Base-by-base conservation (phyloP, 2,113 vertebrate species). In the Sclerurus mexicanus region DNA sequence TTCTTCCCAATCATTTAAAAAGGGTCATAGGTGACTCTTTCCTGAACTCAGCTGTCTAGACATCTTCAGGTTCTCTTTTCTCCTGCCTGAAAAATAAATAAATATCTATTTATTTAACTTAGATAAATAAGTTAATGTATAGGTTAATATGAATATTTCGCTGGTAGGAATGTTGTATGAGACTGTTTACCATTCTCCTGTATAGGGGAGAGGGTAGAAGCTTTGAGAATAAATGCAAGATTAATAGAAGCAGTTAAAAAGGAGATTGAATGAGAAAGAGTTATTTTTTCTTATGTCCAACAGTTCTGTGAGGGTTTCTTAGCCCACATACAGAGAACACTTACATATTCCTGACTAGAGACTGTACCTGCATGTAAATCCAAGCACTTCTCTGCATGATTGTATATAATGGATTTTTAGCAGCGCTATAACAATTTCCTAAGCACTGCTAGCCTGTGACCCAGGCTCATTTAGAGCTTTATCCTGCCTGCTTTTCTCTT, bases 381-480 rank as follows among this genome's bases (percentile, higher is more conserved):
- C 66, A 86, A 47, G 69, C 37, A 30, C 40, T 82, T 58, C 85
- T 95, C 75, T 67, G 71, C 67, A 31, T 74, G 93, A 85, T 59
- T 76, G 64, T 83, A 39, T 76, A 58, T 60, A 91, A 94, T 66
- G 63, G 93, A 93, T 88, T 95, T 95, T 87, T 83, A 93, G 74
- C 85, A 93, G 37, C 46, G 58, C 35, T 62, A 20, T 66, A 77
- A 85, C 46, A 55, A 73, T 62, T 82, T 85, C 60, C 21, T 74
- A 53, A 69, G 7, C 2, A 0, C 50, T 80, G 44, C 59, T 63
- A 86, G 55, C 58, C 58, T 79, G 69, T 46, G 58, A 93, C 67
- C 62, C 40, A 31, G 17, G 30, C 58, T 91, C 39, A 30, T 94
- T 76, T 82, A 53, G 67, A 95, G 28, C 37, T 77, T 50, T 79